Evolutionary conservation across 2,888 invertebrate genomes (phyloP).

Genomic region (Galeruca laticollis): DNA sequence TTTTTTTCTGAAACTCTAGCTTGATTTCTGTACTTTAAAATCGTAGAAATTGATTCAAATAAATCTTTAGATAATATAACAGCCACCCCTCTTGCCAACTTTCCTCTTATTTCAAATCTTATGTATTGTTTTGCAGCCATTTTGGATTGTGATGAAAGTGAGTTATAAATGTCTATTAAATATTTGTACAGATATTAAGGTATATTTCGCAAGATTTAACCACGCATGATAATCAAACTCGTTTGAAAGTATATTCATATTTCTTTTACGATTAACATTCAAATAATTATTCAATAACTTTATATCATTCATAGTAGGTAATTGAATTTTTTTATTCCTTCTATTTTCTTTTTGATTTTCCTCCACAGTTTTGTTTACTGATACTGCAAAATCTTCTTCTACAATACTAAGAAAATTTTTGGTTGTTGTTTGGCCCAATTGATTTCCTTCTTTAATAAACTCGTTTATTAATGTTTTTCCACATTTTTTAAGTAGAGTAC

Average conservation of each 20-base stretch:
- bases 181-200: slow-evolving; percentile 42
- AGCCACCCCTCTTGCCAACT: slow-evolving; percentile 22
- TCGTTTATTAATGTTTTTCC: slow-evolving; percentile 27
- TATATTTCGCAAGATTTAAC: slow-evolving; percentile 34
- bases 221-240: slow-evolving; percentile 23
- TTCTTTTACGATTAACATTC: slow-evolving; percentile 8
- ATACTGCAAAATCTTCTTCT: slow-evolving; percentile 21
- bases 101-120: slow-evolving; percentile 31
- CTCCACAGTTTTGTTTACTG: slow-evolving; percentile 32
- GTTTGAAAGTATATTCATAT: slow-evolving; percentile 8
- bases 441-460: slow-evolving; percentile 22
- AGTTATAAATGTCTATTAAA: slow-evolving; percentile 39
- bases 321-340: slow-evolving; percentile 22
- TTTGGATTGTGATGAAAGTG: slow-evolving; percentile 20
- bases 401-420: slow-evolving; percentile 26
- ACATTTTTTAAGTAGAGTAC: slow-evolving; percentile 27
- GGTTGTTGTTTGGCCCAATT: slow-evolving; percentile 18
- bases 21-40: slow-evolving; percentile 28
- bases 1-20: slow-evolving; percentile 30
- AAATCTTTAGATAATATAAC: slow-evolving; percentile 28
- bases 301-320: slow-evolving; percentile 23
- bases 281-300: slow-evolving; percentile 21
- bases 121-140: slow-evolving; percentile 21
- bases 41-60: slow-evolving; percentile 21
- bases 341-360: slow-evolving; percentile 31